Percentiles rank a stretch among this genome's conserved stretches.
Evolutionary conservation across 2,888 invertebrate species (phyloP).

Genomic region (Monopis laevigella): DNA sequence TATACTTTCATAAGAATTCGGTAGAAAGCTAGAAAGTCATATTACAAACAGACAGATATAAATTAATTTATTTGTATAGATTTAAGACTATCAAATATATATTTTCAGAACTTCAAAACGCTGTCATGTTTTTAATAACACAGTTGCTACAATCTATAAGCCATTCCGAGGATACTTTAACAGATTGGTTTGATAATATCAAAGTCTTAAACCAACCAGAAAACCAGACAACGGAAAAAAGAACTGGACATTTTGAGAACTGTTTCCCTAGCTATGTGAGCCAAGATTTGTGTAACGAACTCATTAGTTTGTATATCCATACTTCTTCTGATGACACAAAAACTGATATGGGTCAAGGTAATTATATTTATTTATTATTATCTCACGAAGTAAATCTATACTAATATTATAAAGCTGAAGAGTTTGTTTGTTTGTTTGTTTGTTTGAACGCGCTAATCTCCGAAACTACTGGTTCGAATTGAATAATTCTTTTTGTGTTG

Average conservation of each 20-base stretch:
- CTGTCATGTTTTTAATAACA: slow-evolving; percentile 39
- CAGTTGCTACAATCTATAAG: slow-evolving; percentile 33
- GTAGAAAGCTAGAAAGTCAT: too few relatives aligned
- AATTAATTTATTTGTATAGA: too few relatives aligned
- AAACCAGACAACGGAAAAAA: background rate
- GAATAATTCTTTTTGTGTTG: too few relatives aligned
- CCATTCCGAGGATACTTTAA: slow-evolving; percentile 25
- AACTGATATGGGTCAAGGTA: slow-evolving; percentile 37
- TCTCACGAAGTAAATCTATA: too few relatives aligned
- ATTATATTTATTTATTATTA: slow-evolving; percentile 13
- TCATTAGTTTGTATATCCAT: slow-evolving; percentile 36
- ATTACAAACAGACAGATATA: too few relatives aligned
- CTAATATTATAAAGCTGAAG: too few relatives aligned
- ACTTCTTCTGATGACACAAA: slow-evolving; percentile 31
- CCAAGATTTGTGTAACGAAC: slow-evolving; percentile 40
- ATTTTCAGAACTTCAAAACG: slow-evolving; percentile 43
- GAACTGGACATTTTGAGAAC: slow-evolving; percentile 20
- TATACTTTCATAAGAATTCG: too few relatives aligned
- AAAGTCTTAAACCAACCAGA: slow-evolving; percentile 24
- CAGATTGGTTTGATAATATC: slow-evolving; percentile 37
- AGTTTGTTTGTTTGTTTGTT: too few relatives aligned
- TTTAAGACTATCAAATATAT: background rate
- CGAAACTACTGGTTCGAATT: too few relatives aligned
- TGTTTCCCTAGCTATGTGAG: slow-evolving; percentile 48
- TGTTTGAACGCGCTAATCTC: too few relatives aligned